A percentile compares a stretch with the other conserved stretches of the same genome.
phyloP scores from a whole-genome alignment of 30 jellyfish, hydroid and myxozoan genomes.

The Haliclystus octoradiatus region DNA sequence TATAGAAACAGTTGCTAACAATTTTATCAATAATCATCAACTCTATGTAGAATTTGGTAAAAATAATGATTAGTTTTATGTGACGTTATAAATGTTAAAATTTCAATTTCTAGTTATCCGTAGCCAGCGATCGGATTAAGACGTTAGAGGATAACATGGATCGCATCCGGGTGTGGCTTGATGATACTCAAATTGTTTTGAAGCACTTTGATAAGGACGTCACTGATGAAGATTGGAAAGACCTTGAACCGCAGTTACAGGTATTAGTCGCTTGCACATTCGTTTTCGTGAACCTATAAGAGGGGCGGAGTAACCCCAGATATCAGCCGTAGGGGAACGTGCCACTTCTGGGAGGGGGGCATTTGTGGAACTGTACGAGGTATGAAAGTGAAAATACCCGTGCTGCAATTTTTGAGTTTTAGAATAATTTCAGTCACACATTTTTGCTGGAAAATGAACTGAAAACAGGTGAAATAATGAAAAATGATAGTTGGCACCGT shows the following conservation, averaged over 20 bases:
- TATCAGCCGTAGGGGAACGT: no score
- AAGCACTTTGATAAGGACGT: constrained; percentile 22
- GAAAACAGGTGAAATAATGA: no score
- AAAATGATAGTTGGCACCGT: no score
- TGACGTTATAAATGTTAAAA: no score
- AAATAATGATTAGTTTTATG: no score
- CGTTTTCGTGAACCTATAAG: not conserved
- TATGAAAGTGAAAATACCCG: not conserved
- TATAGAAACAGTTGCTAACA: no score
- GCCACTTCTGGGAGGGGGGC: no score
- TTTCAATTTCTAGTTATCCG: constrained; percentile 48
- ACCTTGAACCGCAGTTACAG: constrained; percentile 42
- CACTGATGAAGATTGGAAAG: constrained; percentile 50
- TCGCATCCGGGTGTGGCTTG: constrained; percentile 55
- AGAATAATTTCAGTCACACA: no score
- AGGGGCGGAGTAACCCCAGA: no score
- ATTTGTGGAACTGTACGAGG: not conserved
- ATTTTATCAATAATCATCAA: no score
- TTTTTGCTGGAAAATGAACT: no score
- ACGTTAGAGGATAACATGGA: constrained; percentile 53
- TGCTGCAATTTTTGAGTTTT: not conserved
- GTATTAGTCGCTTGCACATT: not conserved
- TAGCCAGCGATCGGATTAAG: constrained; percentile 44
- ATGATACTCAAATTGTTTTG: constrained; percentile 50
- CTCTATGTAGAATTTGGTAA: no score